Base-by-base conservation (phyloP, 2,797 vertebrate species). In the Hafferia zeledoni region DNA sequence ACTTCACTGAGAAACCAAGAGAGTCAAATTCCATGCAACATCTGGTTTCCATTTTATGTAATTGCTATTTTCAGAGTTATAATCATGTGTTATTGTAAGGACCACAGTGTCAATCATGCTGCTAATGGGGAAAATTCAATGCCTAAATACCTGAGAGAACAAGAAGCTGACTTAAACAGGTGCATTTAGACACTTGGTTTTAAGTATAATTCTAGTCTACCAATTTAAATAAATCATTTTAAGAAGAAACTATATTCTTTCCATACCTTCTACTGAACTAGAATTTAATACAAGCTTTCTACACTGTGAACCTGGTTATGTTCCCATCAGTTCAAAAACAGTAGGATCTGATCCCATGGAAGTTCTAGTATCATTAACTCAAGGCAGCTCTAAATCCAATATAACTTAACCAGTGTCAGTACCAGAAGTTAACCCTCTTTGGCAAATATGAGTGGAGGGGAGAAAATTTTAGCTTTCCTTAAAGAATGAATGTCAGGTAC, bases 31-130 rank as follows among this genome's bases (percentile, higher is more conserved):
- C 97, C 98, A 97, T 93, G 71, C 94, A 97, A 98, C 98, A 99
- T 98, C 98, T 99, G 98, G 98, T 98, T 98, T 98, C 98, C 98
- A 99, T 99, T 98, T 98, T 97, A 96, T 96, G 97, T 98, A 98
- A 98, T 98, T 99, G 98, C 98, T 98, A 98, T 97, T 98, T 98
- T 98, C 98, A 97, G 98, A 98, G 98, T 98, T 98, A 98, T 98
- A 98, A 98, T 98, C 98, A 98, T 98, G 98, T 98, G 98, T 98
- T 99, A 98, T 99, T 98, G 98, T 98, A 98, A 98, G 98, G 98
- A 98, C 98, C 98, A 98, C 96, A 96, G 98, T 98, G 98, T 98
- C 98, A 99, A 98, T 99, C 98, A 98, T 97, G 97, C 96, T 97
- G 97, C 97, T 98, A 98, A 98, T 98, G 97, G 98, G 97, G 97